phyloP scores from a whole-genome alignment of 2,797 vertebrate species.

The Chloroceryle amazona region DNA sequence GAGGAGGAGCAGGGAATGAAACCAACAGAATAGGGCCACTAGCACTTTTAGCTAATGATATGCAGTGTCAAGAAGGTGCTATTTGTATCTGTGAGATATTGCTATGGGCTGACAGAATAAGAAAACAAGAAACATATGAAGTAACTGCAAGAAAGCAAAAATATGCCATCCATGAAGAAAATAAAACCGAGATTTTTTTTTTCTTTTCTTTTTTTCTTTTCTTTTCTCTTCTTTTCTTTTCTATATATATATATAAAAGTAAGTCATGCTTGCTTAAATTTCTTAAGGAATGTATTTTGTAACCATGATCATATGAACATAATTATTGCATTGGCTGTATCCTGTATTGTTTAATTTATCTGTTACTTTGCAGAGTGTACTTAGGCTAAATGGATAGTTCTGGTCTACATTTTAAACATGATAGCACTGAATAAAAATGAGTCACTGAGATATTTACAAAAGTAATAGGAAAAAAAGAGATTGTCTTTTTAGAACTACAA shows the following conservation, averaged over 20 bases:
- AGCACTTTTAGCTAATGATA: conserved; percentile 56
- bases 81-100: conserved; percentile 52
- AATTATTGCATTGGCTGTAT: conserved; percentile 21
- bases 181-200: background rate
- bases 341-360: conserved; percentile 2
- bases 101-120: conserved; percentile 36
- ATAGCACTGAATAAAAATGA: background rate
- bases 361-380: background rate
- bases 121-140: conserved; percentile 38
- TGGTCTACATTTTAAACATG: background rate
- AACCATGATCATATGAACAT: background rate
- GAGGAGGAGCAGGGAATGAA: background rate
- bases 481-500: background rate
- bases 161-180: conserved; percentile 1
- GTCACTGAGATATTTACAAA: background rate
- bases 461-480: background rate
- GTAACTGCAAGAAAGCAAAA: conserved; percentile 29
- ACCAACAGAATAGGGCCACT: conserved; percentile 33
- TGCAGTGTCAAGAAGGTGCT: conserved; percentile 52
- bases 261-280: conserved; percentile 32
- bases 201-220: too few relatives aligned
- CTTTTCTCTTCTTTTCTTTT: background rate
- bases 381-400: background rate
- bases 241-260: background rate
- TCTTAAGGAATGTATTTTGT: background rate